phyloP scores from a whole-genome alignment of 2,797 vertebrate species.

The Pipistrellus pipistrellus region DNA sequence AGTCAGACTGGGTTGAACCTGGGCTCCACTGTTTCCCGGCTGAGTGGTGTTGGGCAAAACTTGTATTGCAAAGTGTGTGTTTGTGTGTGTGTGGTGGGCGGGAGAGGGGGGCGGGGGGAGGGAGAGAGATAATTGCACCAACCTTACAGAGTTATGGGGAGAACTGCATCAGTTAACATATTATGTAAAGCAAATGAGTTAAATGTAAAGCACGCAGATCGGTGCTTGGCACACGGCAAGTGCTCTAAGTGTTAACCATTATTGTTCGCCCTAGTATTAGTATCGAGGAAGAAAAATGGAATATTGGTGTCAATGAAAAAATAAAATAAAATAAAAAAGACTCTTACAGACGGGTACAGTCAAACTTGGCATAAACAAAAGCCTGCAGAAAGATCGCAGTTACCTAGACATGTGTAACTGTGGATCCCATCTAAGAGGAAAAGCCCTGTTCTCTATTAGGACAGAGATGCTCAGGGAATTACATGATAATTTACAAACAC shows the following conservation, averaged over 20 bases:
- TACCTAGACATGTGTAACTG: background rate
- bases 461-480: background rate
- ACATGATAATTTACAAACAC: background rate
- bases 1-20: background rate
- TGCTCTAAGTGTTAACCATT: background rate
- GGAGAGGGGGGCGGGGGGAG: background rate
- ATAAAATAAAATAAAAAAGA: background rate
- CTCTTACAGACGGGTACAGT: background rate
- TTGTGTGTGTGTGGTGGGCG: too few species aligned
- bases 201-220: background rate
- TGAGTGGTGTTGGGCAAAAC: background rate
- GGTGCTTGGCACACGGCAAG: background rate
- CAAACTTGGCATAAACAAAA: background rate
- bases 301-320: background rate
- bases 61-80: background rate
- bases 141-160: background rate
- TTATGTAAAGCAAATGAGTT: background rate
- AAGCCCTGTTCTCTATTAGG: background rate
- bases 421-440: background rate
- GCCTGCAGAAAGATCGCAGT: background rate
- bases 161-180: background rate
- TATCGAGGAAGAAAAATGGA: background rate
- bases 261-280: background rate
- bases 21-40: background rate
- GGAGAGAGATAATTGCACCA: fast-evolving